phyloP scores from a whole-genome alignment of 2,797 vertebrate species.

The Sorex maritimensis region DNA sequence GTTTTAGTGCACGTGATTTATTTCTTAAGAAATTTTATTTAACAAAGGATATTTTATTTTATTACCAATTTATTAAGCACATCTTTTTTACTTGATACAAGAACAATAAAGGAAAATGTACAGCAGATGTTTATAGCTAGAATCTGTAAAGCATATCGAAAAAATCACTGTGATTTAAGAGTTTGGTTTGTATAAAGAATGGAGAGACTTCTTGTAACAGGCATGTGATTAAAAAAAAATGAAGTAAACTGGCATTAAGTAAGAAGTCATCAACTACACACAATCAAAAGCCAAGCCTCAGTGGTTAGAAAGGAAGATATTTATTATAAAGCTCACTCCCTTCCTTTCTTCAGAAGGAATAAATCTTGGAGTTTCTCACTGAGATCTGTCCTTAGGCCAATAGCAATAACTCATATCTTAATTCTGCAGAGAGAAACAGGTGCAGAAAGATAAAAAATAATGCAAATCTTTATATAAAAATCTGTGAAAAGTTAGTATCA shows the following conservation, averaged over 20 bases:
- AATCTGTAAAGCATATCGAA: background rate
- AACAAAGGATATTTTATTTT: background rate
- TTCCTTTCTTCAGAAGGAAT: background rate
- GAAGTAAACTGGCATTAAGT: background rate
- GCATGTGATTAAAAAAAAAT: background rate
- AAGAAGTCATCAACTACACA: background rate
- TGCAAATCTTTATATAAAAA: background rate
- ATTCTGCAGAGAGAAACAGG: background rate
- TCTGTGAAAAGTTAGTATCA: background rate
- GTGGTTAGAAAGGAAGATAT: background rate
- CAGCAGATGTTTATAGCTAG: background rate
- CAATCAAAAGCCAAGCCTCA: background rate
- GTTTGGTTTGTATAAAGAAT: conserved; percentile 24
- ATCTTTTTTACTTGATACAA: background rate
- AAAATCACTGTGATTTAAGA: background rate
- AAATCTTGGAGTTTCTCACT: background rate
- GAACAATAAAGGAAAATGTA: background rate
- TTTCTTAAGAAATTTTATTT: background rate
- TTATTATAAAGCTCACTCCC: background rate
- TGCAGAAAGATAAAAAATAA: background rate
- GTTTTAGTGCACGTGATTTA: too few species aligned
- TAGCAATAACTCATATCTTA: background rate
- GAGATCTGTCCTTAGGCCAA: background rate
- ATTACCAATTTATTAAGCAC: conserved; percentile 9
- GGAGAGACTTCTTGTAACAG: background rate